Evolutionary conservation across 2,113 vertebrate genomes (phyloP), one percentile per base, ranked within the genome.

Genomic region (Trichomycterus rosablanca): DNA sequence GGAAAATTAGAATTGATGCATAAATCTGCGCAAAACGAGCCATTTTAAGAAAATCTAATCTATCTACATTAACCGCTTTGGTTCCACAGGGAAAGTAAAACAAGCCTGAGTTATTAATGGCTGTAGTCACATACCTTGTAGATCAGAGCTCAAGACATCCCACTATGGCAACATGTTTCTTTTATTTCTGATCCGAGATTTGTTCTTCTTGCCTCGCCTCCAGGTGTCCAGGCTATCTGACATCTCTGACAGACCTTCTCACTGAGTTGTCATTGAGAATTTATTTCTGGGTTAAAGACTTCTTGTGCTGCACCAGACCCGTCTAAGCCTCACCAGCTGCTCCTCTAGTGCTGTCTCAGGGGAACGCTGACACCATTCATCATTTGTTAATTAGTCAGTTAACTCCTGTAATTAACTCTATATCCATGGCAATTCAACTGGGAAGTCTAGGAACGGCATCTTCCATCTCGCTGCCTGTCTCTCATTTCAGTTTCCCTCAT

Each of bases 331-430:
- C 48, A 67, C 52, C 71, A 78, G 71, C 71, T 78, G 71, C 44
- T 54, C 9, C 46, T 56, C 15, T 48, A 55, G 39, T 43, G 59
- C 4, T 22, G 51, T 70, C 71, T 62, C 70, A 11, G 35, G 66
- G 71, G 73, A 69, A 26, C 16, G 30, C 59, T 59, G 55, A 74
- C 71, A 67, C 68, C 59, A 75, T 75, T 71, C 73, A 78, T 78
- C 73, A 71, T 74, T 63, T 61, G 59, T 66, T 78, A 75, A 75
- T 75, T 75, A 75, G 73, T 52, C 68, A 59, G 52, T 78, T 75
- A 75, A 70, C 71, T 74, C 76, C 30, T 52, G 46, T 75, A 75
- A 75, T 78, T 68, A 78, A 78, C 71, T 72, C 68, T 69, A 64
- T 66, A 66, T 54, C 62, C 68, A 73, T 52, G 56, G 63, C 71